Conservation (phyloP, 2,797 vertebrate species). For the Percopsis omiscomaycus region DNA sequence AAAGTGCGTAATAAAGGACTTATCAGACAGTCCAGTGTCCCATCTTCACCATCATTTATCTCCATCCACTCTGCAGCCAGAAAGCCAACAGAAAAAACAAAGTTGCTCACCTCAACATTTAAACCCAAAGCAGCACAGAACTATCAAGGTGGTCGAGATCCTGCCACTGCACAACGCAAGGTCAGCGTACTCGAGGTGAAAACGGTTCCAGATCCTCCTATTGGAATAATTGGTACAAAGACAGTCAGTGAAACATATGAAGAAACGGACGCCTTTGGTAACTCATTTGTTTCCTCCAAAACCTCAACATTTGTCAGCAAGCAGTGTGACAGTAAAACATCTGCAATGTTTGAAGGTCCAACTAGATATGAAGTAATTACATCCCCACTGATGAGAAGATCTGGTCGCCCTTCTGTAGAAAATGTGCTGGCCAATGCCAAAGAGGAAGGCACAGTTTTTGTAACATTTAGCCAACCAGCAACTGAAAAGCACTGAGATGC, state of each 20-base stretch:
- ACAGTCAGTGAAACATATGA: constrained; percentile 85
- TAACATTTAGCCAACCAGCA: constrained; percentile 73
- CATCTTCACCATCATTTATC: constrained; percentile 88
- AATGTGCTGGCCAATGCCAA: constrained; percentile 65
- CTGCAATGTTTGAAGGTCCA: constrained; percentile 71
- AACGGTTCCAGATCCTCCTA: constrained; percentile 69
- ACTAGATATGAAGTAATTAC: constrained; percentile 73
- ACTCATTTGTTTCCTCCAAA: constrained; percentile 78
- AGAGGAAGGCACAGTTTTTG: constrained; percentile 73
- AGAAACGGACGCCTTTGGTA: constrained; percentile 84
- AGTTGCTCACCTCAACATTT: constrained; percentile 16
- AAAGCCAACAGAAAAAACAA: constrained; percentile 75
- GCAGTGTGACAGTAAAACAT: constrained; percentile 77
- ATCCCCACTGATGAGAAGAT: constrained; percentile 72
- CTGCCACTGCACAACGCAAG: constrained; percentile 69
- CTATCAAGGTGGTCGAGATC: constrained; percentile 40
- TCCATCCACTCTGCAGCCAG: constrained; percentile 87
- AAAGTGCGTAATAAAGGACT: constrained; percentile 40
- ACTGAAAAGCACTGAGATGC: constrained; percentile 56
- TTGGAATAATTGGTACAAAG: constrained; percentile 78
- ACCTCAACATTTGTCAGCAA: constrained; percentile 84
- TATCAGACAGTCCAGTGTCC: constrained; percentile 68
- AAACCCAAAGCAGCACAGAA: background rate
- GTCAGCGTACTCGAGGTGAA: constrained; percentile 83
- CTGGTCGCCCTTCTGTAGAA: constrained; percentile 65